Evolutionary conservation across 2,888 invertebrate species (phyloP).

Genomic region (Autographa gamma): DNA sequence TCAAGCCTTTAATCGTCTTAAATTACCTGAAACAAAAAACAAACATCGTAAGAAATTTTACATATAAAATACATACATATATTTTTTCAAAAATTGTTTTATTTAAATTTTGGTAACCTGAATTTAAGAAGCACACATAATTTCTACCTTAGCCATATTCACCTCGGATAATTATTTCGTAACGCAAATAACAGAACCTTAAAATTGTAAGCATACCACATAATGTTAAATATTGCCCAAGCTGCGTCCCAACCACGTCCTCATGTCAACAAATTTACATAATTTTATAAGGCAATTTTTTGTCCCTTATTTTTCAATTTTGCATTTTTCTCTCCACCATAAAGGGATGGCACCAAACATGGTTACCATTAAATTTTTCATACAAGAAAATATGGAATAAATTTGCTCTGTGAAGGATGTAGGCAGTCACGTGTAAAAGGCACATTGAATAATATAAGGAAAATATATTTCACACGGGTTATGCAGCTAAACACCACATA

Average conservation of each 20-base stretch:
- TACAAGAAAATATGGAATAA: constrained; percentile 19
- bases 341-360: constrained; percentile 14
- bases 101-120: too few species aligned
- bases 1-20: background rate
- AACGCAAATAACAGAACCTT: background rate
- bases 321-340: constrained; percentile 9
- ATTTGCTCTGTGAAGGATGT: constrained; percentile 10
- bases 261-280: constrained; percentile 36
- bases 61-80: background rate
- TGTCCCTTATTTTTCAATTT: constrained; percentile 38
- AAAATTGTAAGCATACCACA: background rate
- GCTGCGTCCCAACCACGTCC: constrained; percentile 2
- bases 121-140: too few species aligned
- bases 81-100: too few species aligned
- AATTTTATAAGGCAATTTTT: constrained; percentile 27
- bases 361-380: constrained; percentile 22
- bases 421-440: constrained; percentile 7
- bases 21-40: constrained; percentile 52
- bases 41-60: background rate
- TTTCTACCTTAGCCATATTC: too few species aligned
- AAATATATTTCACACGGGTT: constrained; percentile 6
- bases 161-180: too few species aligned
- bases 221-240: constrained; percentile 4
- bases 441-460: constrained; percentile 24
- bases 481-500: background rate